Evolutionary conservation across 2,888 invertebrate genomes (phyloP).

Genomic region (Synanthedon tipuliformis): DNA sequence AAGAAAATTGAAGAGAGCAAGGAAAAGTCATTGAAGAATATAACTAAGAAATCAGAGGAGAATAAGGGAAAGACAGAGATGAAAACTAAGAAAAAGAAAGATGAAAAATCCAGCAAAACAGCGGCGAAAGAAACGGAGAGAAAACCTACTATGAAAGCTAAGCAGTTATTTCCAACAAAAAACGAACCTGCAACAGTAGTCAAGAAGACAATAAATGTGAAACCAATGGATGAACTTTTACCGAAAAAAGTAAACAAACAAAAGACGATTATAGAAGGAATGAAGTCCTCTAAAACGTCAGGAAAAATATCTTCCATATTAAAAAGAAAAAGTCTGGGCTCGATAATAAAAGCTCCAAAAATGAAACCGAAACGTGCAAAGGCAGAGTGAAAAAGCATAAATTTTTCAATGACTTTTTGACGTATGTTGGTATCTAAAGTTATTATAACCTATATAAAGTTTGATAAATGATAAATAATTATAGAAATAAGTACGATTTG

Average conservation of each 20-base stretch:
- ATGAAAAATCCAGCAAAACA: neutral
- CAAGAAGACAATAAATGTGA: neutral
- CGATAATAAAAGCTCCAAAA: slow-evolving; percentile 51
- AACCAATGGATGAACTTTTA: neutral
- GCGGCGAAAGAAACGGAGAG: neutral
- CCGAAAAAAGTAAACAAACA: slow-evolving; percentile 9
- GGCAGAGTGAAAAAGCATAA: too few species aligned
- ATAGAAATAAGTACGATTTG: too few species aligned
- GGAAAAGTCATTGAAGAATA: slow-evolving; percentile 9
- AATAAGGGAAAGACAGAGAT: slow-evolving; percentile 8
- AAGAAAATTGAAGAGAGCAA: slow-evolving; percentile 7
- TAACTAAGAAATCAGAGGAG: slow-evolving; percentile 1
- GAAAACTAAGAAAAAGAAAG: neutral
- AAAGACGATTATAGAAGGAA: slow-evolving; percentile 7
- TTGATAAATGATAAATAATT: too few species aligned
- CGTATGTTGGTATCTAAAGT: too few species aligned
- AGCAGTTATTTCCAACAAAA: too few species aligned
- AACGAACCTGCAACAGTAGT: neutral
- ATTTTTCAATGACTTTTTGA: too few species aligned
- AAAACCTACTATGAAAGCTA: too few species aligned
- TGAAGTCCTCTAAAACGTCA: slow-evolving; percentile 17
- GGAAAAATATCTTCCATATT: slow-evolving; percentile 29
- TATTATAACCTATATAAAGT: too few species aligned
- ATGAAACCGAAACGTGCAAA: slow-evolving; percentile 37
- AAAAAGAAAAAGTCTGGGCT: slow-evolving; percentile 49